These are phyloP conservation scores for Bathynomus jamesi DNA, from an alignment of 1,140 invertebrate species.

Conservation along the genomic window DNA sequence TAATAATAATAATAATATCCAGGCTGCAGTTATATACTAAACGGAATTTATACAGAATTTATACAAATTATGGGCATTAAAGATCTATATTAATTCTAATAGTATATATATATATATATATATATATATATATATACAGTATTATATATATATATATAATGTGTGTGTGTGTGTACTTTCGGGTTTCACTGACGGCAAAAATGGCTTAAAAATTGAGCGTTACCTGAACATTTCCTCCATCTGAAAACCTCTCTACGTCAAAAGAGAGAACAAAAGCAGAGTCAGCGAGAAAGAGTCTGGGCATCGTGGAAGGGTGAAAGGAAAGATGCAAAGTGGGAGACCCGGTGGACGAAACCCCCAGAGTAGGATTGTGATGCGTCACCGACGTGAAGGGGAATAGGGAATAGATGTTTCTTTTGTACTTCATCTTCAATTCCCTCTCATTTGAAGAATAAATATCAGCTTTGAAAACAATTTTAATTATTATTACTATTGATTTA, in stretches of 20 bases:
- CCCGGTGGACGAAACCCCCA: neutral
- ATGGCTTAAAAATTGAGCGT: neutral
- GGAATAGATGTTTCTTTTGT: neutral
- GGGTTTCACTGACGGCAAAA: neutral
- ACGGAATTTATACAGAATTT: neutral
- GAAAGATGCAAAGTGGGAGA: neutral
- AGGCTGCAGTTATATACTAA: too few relatives aligned
- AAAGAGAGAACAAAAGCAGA: conserved; percentile 14
- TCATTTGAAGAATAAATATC: neutral
- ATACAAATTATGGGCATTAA: neutral
- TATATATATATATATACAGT: neutral
- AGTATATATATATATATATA: neutral
- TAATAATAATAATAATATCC: neutral
- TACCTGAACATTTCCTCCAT: conserved; percentile 32
- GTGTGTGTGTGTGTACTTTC: neutral
- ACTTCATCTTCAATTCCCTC: neutral
- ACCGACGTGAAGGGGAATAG: neutral
- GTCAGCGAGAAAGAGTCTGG: neutral
- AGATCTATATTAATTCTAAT: neutral
- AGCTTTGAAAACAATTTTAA: too few relatives aligned
- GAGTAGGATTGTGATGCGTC: neutral
- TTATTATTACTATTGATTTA: too few relatives aligned
- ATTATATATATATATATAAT: neutral
- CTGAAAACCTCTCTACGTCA: conserved; percentile 16
- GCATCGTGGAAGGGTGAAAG: too few relatives aligned